Evolutionary conservation across 1,140 invertebrate genomes (phyloP).

Genomic region (Solenopsis invicta): DNA sequence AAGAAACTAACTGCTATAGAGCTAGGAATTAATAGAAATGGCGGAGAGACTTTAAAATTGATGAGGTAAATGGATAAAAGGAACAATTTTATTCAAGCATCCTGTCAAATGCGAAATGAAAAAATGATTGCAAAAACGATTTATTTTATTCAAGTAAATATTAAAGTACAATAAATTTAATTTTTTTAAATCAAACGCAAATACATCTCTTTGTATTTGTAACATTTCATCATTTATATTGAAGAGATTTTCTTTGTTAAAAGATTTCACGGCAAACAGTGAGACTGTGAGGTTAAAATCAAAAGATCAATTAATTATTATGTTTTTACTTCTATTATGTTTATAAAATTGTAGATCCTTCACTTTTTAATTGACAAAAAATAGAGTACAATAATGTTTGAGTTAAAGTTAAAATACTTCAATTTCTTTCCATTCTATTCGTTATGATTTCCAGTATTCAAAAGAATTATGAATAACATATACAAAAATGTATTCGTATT

Average conservation of each 20-base stretch:
- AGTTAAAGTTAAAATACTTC: slow-evolving; percentile 18
- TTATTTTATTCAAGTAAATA: background rate
- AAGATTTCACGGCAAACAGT: background rate
- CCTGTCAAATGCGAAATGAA: background rate
- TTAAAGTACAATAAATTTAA: slow-evolving; percentile 18
- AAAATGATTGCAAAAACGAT: background rate
- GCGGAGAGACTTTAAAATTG: slow-evolving; percentile 23
- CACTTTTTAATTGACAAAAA: slow-evolving; percentile 23
- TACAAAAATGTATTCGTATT: background rate
- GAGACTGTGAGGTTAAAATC: background rate
- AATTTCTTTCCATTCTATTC: slow-evolving; percentile 5
- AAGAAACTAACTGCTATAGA: slow-evolving; percentile 50
- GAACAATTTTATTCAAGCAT: slow-evolving; percentile 23
- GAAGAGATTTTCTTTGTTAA: slow-evolving; percentile 18
- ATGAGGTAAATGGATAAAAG: background rate
- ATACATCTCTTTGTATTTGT: background rate
- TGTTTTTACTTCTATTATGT: background rate
- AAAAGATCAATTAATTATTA: slow-evolving; percentile 37
- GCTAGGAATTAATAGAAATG: slow-evolving; percentile 54
- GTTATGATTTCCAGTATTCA: slow-evolving; percentile 14
- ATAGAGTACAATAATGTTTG: background rate
- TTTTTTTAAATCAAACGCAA: background rate
- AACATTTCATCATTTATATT: slow-evolving; percentile 1
- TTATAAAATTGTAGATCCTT: background rate
- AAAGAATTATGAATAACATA: background rate